Conservation (phyloP, 2,113 vertebrate species). For the Sminthopsis crassicaudata region DNA sequence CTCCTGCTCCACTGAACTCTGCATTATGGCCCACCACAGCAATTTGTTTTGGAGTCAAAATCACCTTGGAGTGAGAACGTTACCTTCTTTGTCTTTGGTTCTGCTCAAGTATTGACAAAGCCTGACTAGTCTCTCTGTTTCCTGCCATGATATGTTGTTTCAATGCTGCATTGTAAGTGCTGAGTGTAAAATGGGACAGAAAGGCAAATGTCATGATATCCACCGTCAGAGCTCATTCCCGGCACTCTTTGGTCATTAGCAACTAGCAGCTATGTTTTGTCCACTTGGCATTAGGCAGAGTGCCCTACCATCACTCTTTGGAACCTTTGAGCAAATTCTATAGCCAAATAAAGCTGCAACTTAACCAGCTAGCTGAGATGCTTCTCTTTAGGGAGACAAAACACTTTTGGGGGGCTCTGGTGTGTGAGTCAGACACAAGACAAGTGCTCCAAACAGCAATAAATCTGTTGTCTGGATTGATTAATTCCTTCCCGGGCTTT, state of each 20-base stretch:
- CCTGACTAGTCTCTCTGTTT: background rate
- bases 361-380: background rate
- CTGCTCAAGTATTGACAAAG: background rate
- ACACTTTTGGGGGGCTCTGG: background rate
- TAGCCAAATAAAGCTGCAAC: background rate
- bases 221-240: background rate
- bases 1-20: constrained; percentile 4
- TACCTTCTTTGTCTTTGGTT: background rate
- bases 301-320: background rate
- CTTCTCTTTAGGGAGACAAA: constrained; percentile 5
- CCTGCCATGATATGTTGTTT: background rate
- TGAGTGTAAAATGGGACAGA: background rate
- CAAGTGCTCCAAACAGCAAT: background rate
- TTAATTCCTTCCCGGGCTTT: constrained; percentile 4
- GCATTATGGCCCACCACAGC: background rate
- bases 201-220: background rate
- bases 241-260: background rate
- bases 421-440: background rate
- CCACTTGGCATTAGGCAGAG: background rate
- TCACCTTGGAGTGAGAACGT: background rate
- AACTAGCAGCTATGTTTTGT: background rate
- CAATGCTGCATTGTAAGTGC: background rate
- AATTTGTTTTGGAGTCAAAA: constrained; percentile 27
- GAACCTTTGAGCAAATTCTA: background rate
- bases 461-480: background rate